These are phyloP conservation scores for Acleris literana DNA, from an alignment of 2,888 invertebrate genomes.

Conservation along the genomic window DNA sequence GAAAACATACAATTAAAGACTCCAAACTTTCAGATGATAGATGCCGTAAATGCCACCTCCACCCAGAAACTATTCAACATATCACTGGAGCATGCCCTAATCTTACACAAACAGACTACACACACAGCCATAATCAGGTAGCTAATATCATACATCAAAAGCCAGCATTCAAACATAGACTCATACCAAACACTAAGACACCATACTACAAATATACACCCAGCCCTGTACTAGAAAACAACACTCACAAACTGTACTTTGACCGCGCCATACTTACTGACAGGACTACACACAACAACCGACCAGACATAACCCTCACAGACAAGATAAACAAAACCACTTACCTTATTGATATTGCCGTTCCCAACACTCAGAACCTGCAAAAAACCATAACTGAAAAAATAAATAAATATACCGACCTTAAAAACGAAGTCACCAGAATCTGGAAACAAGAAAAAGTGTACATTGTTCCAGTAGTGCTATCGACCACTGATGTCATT, in stretches of 20 bases:
- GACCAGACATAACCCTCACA: slow-evolving; percentile 30
- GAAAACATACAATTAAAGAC: background rate
- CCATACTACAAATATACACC: background rate
- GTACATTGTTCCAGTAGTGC: too few species aligned
- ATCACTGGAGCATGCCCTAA: slow-evolving; percentile 4
- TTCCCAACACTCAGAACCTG: slow-evolving; percentile 34
- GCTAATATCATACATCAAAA: slow-evolving; percentile 4
- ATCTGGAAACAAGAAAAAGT: slow-evolving; percentile 21
- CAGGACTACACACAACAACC: slow-evolving; percentile 11
- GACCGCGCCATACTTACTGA: background rate
- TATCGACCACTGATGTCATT: too few species aligned
- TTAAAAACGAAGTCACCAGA: slow-evolving; percentile 29
- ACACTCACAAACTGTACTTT: background rate
- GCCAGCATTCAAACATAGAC: background rate
- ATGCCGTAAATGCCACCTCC: background rate
- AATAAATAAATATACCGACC: slow-evolving; percentile 28
- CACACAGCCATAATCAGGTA: slow-evolving; percentile 1
- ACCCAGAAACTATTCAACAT: background rate
- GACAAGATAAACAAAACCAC: slow-evolving; percentile 34
- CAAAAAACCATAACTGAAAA: slow-evolving; percentile 34
- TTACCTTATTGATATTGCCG: slow-evolving; percentile 34
- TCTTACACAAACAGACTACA: slow-evolving; percentile 4
- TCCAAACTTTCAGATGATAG: too few species aligned
- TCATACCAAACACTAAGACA: background rate
- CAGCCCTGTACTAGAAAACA: background rate